A percentile compares a stretch with the other conserved stretches of the same genome.
phyloP scores from a whole-genome alignment of 2,797 vertebrate species.

The Phalanger gymnotis region DNA sequence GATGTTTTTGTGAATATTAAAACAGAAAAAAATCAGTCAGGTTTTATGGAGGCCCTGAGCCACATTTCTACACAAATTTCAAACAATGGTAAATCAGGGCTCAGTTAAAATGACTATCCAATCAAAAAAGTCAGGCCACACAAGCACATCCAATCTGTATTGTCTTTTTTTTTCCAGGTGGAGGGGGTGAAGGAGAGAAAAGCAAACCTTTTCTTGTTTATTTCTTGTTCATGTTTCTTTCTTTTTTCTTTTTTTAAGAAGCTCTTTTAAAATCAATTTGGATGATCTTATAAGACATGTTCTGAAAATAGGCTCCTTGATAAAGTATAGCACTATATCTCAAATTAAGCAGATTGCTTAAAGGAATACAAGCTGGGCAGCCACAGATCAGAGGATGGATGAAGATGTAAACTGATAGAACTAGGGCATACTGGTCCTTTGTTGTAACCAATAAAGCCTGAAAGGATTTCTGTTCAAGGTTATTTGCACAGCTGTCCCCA shows the following conservation, averaged over 20 bases:
- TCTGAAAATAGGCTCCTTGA: constrained; percentile 42
- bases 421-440: constrained; percentile 43
- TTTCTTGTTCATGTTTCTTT: constrained; percentile 41
- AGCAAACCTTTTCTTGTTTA: constrained; percentile 36
- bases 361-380: constrained; percentile 45
- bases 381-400: constrained; percentile 13
- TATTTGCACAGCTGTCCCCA: constrained; percentile 44
- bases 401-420: constrained; percentile 60
- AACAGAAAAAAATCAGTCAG: constrained; percentile 4
- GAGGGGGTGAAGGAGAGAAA: background rate
- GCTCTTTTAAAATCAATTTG: constrained; percentile 28
- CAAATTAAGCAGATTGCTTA: constrained; percentile 22
- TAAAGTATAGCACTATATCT: constrained; percentile 26
- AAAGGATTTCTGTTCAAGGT: constrained; percentile 58
- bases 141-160: background rate
- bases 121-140: constrained; percentile 40
- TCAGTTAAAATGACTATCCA: constrained; percentile 40
- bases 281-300: constrained; percentile 31
- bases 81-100: constrained; percentile 49
- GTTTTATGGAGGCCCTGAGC: constrained; percentile 22
- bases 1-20: constrained; percentile 49
- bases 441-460: constrained; percentile 11
- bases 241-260: constrained; percentile 26
- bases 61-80: background rate
- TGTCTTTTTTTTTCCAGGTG: constrained; percentile 2